Percentiles rank a stretch among this genome's conserved stretches.
Conservation (phyloP, 2,113 vertebrate genomes). For the Pachycephala philippinensis region DNA sequence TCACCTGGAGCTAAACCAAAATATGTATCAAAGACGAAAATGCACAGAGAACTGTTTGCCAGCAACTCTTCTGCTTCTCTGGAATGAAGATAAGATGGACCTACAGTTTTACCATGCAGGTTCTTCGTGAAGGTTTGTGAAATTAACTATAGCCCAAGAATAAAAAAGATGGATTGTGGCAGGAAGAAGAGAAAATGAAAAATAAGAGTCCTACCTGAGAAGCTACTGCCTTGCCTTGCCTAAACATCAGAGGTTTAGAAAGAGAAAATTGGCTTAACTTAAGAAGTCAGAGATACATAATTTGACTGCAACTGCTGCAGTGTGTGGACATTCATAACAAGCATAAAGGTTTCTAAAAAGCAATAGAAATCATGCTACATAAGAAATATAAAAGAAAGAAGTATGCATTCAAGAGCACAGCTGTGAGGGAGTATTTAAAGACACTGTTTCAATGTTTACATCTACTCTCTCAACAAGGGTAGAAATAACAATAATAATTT, state of each 20-base stretch:
- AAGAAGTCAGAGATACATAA: not conserved
- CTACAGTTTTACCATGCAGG: not conserved
- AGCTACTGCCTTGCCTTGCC: not conserved
- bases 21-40: not conserved
- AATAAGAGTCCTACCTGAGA: not conserved
- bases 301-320: not conserved
- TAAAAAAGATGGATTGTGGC: not conserved
- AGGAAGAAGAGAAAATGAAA: not conserved
- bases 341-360: not conserved
- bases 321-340: not conserved
- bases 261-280: not conserved
- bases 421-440: not conserved
- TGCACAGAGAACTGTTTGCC: not conserved
- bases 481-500: constrained; percentile 16
- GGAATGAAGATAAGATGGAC: not conserved
- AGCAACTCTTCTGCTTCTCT: not conserved
- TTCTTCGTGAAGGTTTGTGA: not conserved
- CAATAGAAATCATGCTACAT: not conserved
- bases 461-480: not conserved
- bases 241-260: not conserved
- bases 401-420: not conserved
- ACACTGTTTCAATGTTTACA: not conserved
- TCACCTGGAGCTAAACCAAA: not conserved
- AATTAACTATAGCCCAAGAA: not conserved
- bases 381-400: not conserved